Evolutionary conservation across 2,113 vertebrate species (phyloP).

Genomic region (Thunnus thynnus): DNA sequence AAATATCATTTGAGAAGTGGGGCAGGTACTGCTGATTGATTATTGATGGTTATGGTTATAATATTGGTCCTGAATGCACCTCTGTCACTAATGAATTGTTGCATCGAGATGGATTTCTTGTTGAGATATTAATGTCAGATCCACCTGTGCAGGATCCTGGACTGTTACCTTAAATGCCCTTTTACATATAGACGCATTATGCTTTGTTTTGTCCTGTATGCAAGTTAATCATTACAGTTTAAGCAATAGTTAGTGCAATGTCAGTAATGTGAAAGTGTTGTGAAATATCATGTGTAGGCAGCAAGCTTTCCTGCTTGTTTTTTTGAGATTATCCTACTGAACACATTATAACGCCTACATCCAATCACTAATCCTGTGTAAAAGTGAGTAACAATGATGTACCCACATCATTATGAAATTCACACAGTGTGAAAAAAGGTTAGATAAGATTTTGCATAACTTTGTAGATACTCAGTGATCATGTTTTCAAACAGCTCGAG

Average conservation of each 20-base stretch:
- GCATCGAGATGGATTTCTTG: no score
- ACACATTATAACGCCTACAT: constrained; percentile 26
- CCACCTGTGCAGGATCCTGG: not conserved
- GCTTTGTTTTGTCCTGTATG: not conserved
- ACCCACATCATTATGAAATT: constrained; percentile 16
- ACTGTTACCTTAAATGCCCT: not conserved
- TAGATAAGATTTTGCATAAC: not conserved
- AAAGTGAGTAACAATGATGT: constrained; percentile 17
- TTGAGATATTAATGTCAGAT: not conserved
- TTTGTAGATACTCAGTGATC: no score
- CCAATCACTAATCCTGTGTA: not conserved
- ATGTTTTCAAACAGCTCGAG: not conserved
- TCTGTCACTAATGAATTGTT: no score
- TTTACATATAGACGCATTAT: not conserved
- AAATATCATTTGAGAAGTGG: no score
- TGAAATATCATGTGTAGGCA: constrained; percentile 33
- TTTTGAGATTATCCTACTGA: constrained; percentile 8
- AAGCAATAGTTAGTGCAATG: not conserved
- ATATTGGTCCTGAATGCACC: no score
- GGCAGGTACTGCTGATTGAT: no score
- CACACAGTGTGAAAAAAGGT: not conserved
- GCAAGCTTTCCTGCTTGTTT: constrained; percentile 2
- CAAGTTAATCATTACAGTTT: not conserved
- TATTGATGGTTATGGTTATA: no score
- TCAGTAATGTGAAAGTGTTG: not conserved